Conservation (phyloP, 2,888 invertebrate species). For the Clitarchus hookeri region DNA sequence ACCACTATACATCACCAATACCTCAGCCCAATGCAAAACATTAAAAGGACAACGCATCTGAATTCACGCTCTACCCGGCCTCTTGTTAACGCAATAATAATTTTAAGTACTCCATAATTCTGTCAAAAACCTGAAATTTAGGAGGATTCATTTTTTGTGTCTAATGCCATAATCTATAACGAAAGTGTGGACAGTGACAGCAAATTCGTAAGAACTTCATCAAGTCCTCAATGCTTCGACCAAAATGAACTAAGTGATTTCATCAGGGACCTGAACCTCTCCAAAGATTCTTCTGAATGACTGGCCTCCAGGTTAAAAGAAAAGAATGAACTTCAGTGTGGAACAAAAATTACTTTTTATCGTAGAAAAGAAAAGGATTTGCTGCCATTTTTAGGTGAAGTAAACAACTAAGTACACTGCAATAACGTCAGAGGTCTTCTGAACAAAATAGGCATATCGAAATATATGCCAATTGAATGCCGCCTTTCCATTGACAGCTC, state of each 20-base stretch:
- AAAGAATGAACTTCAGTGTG: conserved; percentile 29
- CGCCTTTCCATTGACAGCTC: conserved; percentile 32
- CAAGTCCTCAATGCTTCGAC: conserved; percentile 41
- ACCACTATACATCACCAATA: no score
- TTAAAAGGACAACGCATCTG: no score
- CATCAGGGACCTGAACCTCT: conserved; percentile 42
- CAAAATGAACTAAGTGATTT: conserved; percentile 44
- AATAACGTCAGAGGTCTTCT: conserved; percentile 20
- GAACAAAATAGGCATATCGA: conserved; percentile 11
- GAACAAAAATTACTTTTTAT: conserved; percentile 21
- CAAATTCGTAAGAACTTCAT: not conserved
- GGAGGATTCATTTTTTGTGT: conserved; percentile 25
- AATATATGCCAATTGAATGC: conserved; percentile 28
- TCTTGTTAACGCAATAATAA: no score
- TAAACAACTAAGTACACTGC: conserved; percentile 24
- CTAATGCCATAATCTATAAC: conserved; percentile 11
- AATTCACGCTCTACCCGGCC: no score
- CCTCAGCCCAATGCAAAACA: no score
- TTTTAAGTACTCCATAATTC: no score
- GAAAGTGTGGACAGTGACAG: conserved; percentile 36
- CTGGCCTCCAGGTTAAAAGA: conserved; percentile 41
- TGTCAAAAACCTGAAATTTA: no score
- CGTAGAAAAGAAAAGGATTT: conserved; percentile 33
- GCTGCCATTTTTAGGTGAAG: conserved; percentile 30
- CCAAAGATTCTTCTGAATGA: no score